Conservation (phyloP, 1,140 invertebrate genomes). For the Aplysia californica region DNA sequence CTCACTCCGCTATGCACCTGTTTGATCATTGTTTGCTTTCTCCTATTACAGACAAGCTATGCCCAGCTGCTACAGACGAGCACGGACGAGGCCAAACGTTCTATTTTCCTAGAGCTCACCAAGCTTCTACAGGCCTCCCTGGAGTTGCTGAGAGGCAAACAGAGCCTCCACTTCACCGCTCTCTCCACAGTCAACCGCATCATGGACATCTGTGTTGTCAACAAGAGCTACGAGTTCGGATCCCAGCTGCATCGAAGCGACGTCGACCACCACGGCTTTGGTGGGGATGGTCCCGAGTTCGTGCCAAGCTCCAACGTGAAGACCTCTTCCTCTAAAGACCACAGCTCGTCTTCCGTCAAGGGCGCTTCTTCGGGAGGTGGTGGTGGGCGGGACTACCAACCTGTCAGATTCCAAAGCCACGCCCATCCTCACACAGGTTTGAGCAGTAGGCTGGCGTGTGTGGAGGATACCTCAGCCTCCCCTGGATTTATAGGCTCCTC, state of each 20-base stretch:
- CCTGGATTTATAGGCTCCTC: no score
- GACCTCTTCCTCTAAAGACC: no score
- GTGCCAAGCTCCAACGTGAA: no score
- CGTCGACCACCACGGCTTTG: constrained; percentile 21
- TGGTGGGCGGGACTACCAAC: neutral
- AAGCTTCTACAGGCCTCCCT: constrained; percentile 70
- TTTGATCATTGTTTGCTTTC: no score
- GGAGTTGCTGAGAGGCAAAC: constrained; percentile 71
- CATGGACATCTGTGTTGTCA: constrained; percentile 71
- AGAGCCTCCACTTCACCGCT: constrained; percentile 74
- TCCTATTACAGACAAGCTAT: constrained; percentile 57
- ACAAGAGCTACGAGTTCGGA: constrained; percentile 55
- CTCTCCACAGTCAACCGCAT: constrained; percentile 74
- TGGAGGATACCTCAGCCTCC: neutral
- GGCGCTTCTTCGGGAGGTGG: neutral
- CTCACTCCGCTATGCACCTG: no score
- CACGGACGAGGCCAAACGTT: constrained; percentile 45
- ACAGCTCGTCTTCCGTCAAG: no score
- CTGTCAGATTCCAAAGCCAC: constrained; percentile 12
- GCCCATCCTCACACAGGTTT: constrained; percentile 24
- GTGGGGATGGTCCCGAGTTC: constrained; percentile 15
- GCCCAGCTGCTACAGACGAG: constrained; percentile 49
- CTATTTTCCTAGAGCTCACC: constrained; percentile 67
- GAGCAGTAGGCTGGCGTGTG: neutral
- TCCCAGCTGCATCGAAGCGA: constrained; percentile 40